Evolutionary conservation across 2,113 vertebrate genomes (phyloP), one percentile per base, ranked within the genome.

Genomic region (Lasiurus cinereus): DNA sequence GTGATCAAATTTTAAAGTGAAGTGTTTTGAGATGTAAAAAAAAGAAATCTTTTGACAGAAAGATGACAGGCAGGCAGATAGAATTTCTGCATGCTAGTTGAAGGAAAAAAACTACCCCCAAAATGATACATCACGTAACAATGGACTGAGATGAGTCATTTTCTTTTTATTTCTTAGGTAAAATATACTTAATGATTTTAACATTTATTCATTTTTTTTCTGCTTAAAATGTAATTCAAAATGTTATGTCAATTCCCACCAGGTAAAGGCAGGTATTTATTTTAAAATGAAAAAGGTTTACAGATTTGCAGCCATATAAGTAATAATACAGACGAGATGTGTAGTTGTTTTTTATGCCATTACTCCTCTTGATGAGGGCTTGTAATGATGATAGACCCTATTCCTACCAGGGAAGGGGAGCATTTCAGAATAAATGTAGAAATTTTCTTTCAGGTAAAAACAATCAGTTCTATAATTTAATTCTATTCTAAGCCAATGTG

Each of bases 1-100:
- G 48, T 96, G 96, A 98, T 97, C 97, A 98, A 98, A 98, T 98
- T 98, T 98, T 98, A 89, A 98, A 98, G 95, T 92, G 90, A 92
- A 98, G 90, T 97, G 93, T 98, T 97, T 98, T 97, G 96, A 98
- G 73, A 86, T 84, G 59, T 93, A 95, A 94, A 93, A 95, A 94
- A 94, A 43, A 98, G 97, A 97, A 97, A 94, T 96, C 96, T 98
- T 97, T 97, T 98, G 98, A 98, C 97, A 98, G 95, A 97, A 97
- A 90, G 93, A 94, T 97, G 97, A 96, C 95, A 98, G 95, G 94
- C 97, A 97, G 95, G 2, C 80, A 96, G 94, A 96, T 83, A 95
- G 96, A 95, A 97, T 96, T 97, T 97, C 97, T 94, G 96, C 67
- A 62, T 94, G 73, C 72, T 96, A 92, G 95, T 95, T 86, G 95